Conservation (phyloP, 2,888 invertebrate genomes). For the Lasioglossum pauxillum region DNA sequence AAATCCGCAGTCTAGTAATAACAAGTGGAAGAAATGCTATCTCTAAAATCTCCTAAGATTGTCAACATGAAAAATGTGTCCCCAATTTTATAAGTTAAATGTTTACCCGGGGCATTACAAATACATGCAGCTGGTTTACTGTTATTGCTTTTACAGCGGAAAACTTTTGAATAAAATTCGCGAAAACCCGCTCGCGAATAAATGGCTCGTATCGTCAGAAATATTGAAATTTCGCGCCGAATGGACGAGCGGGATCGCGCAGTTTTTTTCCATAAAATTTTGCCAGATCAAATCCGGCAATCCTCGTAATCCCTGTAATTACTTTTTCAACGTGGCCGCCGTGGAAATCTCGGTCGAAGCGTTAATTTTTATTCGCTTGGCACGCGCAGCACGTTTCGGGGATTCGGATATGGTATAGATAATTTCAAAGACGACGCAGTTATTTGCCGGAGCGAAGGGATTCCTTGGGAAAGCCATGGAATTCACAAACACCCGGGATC, state of each 20-base stretch:
- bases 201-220: not conserved
- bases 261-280: not conserved
- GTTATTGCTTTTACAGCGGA: not conserved
- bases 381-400: slow-evolving; percentile 25
- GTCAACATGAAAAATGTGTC: too few relatives aligned
- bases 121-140: not conserved
- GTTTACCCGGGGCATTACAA: not conserved
- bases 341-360: not conserved
- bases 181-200: not conserved
- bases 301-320: slow-evolving; percentile 17
- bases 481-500: slow-evolving; percentile 69
- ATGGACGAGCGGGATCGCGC: not conserved
- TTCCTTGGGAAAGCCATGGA: slow-evolving; percentile 63
- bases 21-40: too few relatives aligned
- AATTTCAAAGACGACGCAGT: slow-evolving; percentile 52
- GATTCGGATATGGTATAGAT: slow-evolving; percentile 39
- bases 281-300: not conserved
- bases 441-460: slow-evolving; percentile 34
- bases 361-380: slow-evolving; percentile 45
- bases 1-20: too few relatives aligned
- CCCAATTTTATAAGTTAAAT: not conserved
- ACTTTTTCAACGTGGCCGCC: slow-evolving; percentile 3
- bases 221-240: not conserved
- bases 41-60: too few relatives aligned
- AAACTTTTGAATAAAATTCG: not conserved